Evolutionary conservation across 1,140 invertebrate genomes (phyloP).

Genomic region (Zaprionus inermis): DNA sequence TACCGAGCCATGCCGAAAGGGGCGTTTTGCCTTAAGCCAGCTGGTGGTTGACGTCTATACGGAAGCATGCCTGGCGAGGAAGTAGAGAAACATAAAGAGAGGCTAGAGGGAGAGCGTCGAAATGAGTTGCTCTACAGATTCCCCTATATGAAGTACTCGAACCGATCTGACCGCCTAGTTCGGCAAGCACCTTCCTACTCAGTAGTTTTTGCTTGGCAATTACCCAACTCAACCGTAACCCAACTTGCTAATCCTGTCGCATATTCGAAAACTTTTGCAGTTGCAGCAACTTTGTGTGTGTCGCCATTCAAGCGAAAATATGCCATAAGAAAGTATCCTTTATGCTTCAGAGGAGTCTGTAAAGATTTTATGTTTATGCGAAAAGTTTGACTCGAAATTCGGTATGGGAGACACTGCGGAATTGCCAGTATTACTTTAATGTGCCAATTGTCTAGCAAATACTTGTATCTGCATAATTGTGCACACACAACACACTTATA

Average conservation of each 20-base stretch:
- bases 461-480: not conserved
- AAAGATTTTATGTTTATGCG: conserved; percentile 76
- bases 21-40: conserved; percentile 59
- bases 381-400: conserved; percentile 67
- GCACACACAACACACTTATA: not conserved
- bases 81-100: not conserved
- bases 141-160: too few relatives aligned
- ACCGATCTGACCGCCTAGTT: conserved; percentile 57
- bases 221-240: not conserved
- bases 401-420: conserved; percentile 16
- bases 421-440: conserved; percentile 27
- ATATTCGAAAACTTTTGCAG: conserved; percentile 52
- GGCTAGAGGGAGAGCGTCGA: not conserved
- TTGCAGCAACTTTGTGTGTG: conserved; percentile 69
- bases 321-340: conserved; percentile 80
- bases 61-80: not conserved
- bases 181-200: conserved; percentile 67
- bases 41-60: conserved; percentile 64
- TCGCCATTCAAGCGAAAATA: conserved; percentile 64
- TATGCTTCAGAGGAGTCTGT: conserved; percentile 20
- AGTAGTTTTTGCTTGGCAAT: conserved; percentile 50
- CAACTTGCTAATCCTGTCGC: conserved; percentile 55
- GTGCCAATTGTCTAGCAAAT: conserved; percentile 5
- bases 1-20: conserved; percentile 26
- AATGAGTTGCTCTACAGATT: conserved; percentile 18